Conservation (phyloP, 2,113 vertebrate genomes). For the Hydrolagus affinis region DNA sequence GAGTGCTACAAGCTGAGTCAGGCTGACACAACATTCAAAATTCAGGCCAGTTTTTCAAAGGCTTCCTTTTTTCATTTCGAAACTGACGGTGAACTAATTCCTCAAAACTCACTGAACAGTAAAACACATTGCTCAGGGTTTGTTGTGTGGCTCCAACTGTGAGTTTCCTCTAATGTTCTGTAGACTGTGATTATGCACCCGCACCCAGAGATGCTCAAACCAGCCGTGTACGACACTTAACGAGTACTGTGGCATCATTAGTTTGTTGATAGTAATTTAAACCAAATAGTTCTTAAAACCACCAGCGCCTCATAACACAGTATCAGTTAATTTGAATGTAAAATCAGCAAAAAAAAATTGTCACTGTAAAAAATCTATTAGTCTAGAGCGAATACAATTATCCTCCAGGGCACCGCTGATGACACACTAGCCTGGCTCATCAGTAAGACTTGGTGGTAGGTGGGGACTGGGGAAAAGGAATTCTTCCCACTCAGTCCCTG, state of each 20-base stretch:
- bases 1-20: neutral
- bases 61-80: too few relatives aligned
- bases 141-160: too few relatives aligned
- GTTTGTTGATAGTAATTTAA: constrained; percentile 28
- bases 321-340: neutral
- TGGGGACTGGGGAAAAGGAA: too few relatives aligned
- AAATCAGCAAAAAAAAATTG: neutral
- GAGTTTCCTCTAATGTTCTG: constrained; percentile 5
- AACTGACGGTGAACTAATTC: too few relatives aligned
- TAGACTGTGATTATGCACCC: constrained; percentile 2
- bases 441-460: too few relatives aligned
- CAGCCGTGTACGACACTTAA: constrained; percentile 23
- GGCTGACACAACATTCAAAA: neutral
- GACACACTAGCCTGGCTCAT: too few relatives aligned
- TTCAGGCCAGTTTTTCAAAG: too few relatives aligned
- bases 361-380: neutral
- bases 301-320: constrained; percentile 20
- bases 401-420: too few relatives aligned
- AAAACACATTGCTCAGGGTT: too few relatives aligned
- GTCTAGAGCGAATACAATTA: neutral
- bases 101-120: too few relatives aligned
- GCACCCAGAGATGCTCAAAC: constrained; percentile 11
- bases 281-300: constrained; percentile 23
- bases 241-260: constrained; percentile 19
- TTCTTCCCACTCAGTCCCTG: too few relatives aligned